Conservation (phyloP, 2,888 invertebrate genomes). For the Siphonodentalium dalli region DNA sequence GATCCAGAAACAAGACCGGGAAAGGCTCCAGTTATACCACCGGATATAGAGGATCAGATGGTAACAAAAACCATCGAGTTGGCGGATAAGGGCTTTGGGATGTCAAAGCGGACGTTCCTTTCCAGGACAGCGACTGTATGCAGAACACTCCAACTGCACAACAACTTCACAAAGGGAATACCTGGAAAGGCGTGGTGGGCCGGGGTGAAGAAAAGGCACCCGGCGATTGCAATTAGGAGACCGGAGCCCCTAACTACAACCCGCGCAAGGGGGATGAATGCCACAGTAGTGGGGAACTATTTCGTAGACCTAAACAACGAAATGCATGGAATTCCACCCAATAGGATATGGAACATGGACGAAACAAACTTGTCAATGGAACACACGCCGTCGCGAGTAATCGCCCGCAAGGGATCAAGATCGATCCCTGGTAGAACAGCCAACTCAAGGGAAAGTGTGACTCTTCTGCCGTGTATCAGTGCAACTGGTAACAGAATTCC, state of each 20-base stretch:
- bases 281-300: background rate
- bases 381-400: background rate
- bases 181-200: too few species aligned
- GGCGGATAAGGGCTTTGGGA: background rate
- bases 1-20: background rate
- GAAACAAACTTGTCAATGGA: constrained; percentile 3
- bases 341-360: constrained; percentile 10
- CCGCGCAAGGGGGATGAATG: constrained; percentile 1
- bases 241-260: too few species aligned
- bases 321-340: background rate
- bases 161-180: constrained; percentile 6
- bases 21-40: background rate
- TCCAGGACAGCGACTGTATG: background rate
- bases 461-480: background rate
- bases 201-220: too few species aligned
- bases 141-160: background rate
- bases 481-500: constrained; percentile 1
- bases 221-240: too few species aligned
- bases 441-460: background rate
- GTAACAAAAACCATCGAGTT: background rate
- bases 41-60: constrained; percentile 1
- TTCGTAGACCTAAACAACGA: background rate
- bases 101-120: background rate
- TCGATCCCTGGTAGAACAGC: background rate
- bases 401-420: background rate